phyloP scores from a whole-genome alignment of 1,140 invertebrate genomes.

The Drosophila equinoxialis region DNA sequence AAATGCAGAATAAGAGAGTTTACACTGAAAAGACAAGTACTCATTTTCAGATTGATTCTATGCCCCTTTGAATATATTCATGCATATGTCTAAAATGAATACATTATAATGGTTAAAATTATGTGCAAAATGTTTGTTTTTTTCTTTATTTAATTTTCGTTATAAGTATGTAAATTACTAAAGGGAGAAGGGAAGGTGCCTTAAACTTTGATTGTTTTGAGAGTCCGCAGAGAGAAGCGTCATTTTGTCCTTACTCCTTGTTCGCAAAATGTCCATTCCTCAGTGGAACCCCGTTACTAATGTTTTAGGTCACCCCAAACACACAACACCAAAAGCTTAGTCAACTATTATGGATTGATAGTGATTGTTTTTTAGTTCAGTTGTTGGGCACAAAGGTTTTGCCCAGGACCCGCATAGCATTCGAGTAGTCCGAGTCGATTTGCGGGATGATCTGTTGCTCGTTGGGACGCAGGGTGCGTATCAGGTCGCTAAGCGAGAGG shows the following conservation, averaged over 20 bases:
- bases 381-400: constrained; percentile 72
- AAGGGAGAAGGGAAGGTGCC: constrained; percentile 11
- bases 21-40: too few relatives aligned
- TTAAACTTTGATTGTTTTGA: background rate
- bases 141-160: background rate
- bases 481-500: constrained; percentile 79
- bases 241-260: constrained; percentile 44
- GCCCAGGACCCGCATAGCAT: constrained; percentile 82
- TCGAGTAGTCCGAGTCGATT: constrained; percentile 82
- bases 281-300: constrained; percentile 62
- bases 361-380: constrained; percentile 26
- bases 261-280: constrained; percentile 65
- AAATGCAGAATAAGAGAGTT: too few relatives aligned
- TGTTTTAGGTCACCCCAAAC: constrained; percentile 8
- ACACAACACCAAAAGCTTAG: constrained; percentile 45
- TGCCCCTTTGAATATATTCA: too few relatives aligned
- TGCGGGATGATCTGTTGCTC: constrained; percentile 82
- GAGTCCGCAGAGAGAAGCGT: constrained; percentile 76
- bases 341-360: constrained; percentile 17
- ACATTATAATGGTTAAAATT: background rate
- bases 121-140: constrained; percentile 6
- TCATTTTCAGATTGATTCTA: too few relatives aligned
- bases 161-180: constrained; percentile 32
- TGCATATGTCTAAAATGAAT: too few relatives aligned
- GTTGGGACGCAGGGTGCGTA: constrained; percentile 79